Base-by-base conservation (phyloP, 2,797 vertebrate species). In the Agapornis canus region DNA sequence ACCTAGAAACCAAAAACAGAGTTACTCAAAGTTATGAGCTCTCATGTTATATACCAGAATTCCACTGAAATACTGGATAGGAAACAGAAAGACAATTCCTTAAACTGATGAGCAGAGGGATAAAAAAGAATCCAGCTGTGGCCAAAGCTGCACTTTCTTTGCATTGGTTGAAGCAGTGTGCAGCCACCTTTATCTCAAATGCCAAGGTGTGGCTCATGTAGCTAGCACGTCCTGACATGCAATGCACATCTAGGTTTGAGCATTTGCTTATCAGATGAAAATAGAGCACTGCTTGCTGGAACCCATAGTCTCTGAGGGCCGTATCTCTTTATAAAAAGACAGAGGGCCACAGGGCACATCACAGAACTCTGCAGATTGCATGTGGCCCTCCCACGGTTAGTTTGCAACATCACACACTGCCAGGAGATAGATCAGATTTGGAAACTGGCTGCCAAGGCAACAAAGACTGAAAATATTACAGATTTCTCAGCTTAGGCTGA, bases 201-300 rank as follows among this genome's bases (percentile, higher is more conserved):
- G 64, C 39, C 0, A 5, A 95, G 92, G 86, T 77, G 94, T 40
- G 89, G 88, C 39, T 89, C 60, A 26, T 9, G 40, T 54, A 91
- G 64, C 25, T 12, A 80, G 78, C 92, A 66, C 1, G 91, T 68
- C 80, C 75, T 47, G 56, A 93, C 94, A 91, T 31, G 95, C 66
- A 81, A 14, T 4, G 23, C 83, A 68, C 69, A 72, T 57, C 78
- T 70, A 87, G 60, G 90, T 89, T 40, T 66, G 51, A 92, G 72
- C 7, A 4, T 47, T 57, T 76, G 76, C 79, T 95, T 90, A 94
- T 95, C 94, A 96, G 94, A 96, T 96, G 42, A 57, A 63, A 91
- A 81, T 11, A 43, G 52, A 90, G 82, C 79, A 61, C 82, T 91
- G 89, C 92, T 91, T 95, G 95, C 88, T 87, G 90, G 92, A 78